These are phyloP conservation scores for Girardinichthys multiradiatus DNA, from an alignment of 2,113 vertebrate genomes.

Conservation along the genomic window DNA sequence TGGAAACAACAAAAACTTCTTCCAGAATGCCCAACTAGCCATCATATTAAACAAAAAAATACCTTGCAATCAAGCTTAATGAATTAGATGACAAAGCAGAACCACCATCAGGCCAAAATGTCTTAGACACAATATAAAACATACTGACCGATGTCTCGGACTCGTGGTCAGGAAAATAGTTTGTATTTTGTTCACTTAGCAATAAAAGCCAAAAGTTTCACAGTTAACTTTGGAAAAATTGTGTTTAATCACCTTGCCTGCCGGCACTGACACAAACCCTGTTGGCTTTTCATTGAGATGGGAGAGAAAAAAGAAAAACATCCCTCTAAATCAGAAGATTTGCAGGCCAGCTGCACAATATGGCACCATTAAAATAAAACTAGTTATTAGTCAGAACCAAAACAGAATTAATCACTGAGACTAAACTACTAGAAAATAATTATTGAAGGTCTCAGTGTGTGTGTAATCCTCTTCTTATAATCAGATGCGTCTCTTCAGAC, in stretches of 20 bases:
- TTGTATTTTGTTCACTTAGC: slow-evolving; percentile 1
- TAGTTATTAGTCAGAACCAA: no score
- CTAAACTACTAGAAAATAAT: no score
- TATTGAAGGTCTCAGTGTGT: no score
- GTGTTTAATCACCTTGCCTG: slow-evolving; percentile 19
- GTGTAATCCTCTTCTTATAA: no score
- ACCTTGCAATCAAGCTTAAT: no score
- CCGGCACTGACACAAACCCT: slow-evolving; percentile 1
- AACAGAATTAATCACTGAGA: no score
- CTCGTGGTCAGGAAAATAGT: slow-evolving; percentile 10
- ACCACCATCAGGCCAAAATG: neutral
- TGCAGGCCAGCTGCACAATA: slow-evolving; percentile 5
- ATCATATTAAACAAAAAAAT: neutral
- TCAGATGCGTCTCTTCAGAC: no score
- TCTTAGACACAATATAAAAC: neutral
- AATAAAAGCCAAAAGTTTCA: slow-evolving; percentile 28
- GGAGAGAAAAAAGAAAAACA: slow-evolving; percentile 3
- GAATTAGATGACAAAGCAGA: no score
- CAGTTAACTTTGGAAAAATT: neutral
- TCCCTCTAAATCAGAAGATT: neutral
- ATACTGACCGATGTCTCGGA: neutral
- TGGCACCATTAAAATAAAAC: no score
- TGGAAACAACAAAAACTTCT: neutral
- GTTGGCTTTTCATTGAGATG: slow-evolving; percentile 3
- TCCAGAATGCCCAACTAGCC: neutral